These are phyloP conservation scores for Scotopteryx bipunctaria DNA, from an alignment of 2,888 invertebrate genomes.

Conservation along the genomic window DNA sequence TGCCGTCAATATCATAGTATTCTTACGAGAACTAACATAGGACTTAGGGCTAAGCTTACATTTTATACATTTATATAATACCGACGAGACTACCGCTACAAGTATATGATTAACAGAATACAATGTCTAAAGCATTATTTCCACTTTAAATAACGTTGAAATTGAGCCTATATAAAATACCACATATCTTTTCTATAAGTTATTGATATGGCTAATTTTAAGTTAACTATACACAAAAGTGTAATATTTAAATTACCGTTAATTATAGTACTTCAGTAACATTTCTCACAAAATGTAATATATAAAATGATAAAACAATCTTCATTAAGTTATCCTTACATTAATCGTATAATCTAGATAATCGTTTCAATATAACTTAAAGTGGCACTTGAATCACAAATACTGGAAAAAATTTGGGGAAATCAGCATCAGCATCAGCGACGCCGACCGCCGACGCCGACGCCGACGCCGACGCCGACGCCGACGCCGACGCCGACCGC, in stretches of 20 bases:
- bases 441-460: too few species aligned
- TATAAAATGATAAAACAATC: conserved; percentile 85
- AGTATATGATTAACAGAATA: conserved; percentile 84
- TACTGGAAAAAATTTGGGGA: conserved; percentile 88
- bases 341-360: conserved; percentile 84
- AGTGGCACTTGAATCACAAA: conserved; percentile 92
- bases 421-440: conserved; percentile 76
- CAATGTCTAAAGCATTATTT: conserved; percentile 79
- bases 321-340: conserved; percentile 84
- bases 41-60: conserved; percentile 73
- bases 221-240: conserved; percentile 84
- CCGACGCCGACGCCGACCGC: conserved; percentile 45
- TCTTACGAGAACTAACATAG: conserved; percentile 74
- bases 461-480: conserved; percentile 61
- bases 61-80: conserved; percentile 76
- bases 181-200: conserved; percentile 84
- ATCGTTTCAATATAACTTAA: conserved; percentile 87
- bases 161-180: conserved; percentile 84
- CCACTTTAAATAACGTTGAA: conserved; percentile 83
- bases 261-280: conserved; percentile 82
- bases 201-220: conserved; percentile 85
- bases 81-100: conserved; percentile 79
- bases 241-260: conserved; percentile 82
- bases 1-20: conserved; percentile 80
- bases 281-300: conserved; percentile 83